Evolutionary conservation across 2,888 invertebrate genomes (phyloP), one percentile per base, ranked within the genome.

Genomic region (Lepidonotus clava): DNA sequence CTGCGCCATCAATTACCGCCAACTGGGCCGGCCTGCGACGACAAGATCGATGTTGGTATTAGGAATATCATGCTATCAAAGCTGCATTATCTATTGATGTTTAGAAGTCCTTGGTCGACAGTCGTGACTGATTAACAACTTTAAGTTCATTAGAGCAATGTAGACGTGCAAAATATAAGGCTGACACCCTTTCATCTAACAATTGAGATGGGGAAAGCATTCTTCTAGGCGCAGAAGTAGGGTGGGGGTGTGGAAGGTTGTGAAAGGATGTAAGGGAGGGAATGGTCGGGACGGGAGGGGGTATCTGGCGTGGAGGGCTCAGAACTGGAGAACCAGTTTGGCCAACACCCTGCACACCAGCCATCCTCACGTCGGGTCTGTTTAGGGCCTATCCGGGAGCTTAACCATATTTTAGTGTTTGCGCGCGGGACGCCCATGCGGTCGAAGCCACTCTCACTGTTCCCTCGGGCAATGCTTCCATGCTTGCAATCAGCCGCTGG

Each of bases 81-180:
- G 80, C 80, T 21, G 32, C 80, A 80, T 51, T 80, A 46, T 80
- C 51, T 51, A 80, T 80, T 80, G 80, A 80, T 80, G 80, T 80
- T 80, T 24, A 32, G 21, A 71, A 51, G 80, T 51, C 80, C n/a
- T 21, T 14, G 32, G 32, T 32, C 80, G 46, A n/a, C 18, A 41
- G 51, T 80, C 80, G 80, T 80, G 80, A 21, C 80, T 80, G 80
- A 80, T 80, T 80, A 80, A 80, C 46, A 80, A 80, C 80, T 51
- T 46, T n/a, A 46, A 80, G 46, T 80, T 80, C 80, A 80, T 80
- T 80, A 80, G 46, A 46, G 80, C 41, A 80, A 34, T 38, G 80
- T 80, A 34, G 11, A 24, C 24, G 28, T 46, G 51, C 51, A 46
- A 46, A 80, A 41, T 80, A 46, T 80, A 51, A 21, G 46, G 18